Conservation (phyloP, 1,140 invertebrate genomes). For the Drosophila hydei region DNA sequence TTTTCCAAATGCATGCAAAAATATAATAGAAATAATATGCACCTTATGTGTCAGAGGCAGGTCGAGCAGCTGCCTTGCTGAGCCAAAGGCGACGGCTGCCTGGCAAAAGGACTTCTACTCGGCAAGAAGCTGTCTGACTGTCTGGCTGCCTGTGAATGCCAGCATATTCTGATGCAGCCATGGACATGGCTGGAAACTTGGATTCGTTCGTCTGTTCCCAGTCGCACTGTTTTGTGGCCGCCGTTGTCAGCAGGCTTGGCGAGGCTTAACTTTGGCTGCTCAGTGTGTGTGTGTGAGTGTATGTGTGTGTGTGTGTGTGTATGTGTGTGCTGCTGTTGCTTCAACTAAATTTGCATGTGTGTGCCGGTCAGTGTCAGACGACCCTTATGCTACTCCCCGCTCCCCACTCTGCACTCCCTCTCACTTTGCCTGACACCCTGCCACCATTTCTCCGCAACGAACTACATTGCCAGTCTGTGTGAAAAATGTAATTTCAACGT, state of each 20-base stretch:
- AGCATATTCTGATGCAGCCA: constrained; percentile 58
- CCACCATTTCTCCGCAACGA: background rate
- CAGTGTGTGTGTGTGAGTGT: constrained; percentile 25
- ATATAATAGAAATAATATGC: constrained; percentile 70
- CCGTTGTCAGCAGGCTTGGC: constrained; percentile 34
- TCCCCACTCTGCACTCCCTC: no score
- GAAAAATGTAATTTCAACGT: constrained; percentile 81
- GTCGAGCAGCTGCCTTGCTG: constrained; percentile 33
- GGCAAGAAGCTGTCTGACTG: constrained; percentile 29
- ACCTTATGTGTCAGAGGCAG: constrained; percentile 64
- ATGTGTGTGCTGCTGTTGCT: constrained; percentile 38
- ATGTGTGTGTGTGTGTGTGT: constrained; percentile 44
- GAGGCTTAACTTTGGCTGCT: constrained; percentile 68
- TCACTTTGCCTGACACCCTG: constrained; percentile 7
- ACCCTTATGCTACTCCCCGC: constrained; percentile 3
- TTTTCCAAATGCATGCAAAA: constrained; percentile 25
- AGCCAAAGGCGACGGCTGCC: constrained; percentile 56
- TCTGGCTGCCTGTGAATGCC: constrained; percentile 27
- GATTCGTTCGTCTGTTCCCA: background rate
- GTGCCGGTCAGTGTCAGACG: constrained; percentile 63
- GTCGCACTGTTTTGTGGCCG: constrained; percentile 31
- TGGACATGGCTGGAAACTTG: constrained; percentile 40
- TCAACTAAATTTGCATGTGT: constrained; percentile 72
- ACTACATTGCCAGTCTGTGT: constrained; percentile 56
- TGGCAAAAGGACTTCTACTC: constrained; percentile 36